Conservation (phyloP, 2,888 invertebrate genomes). For the Macropis europaea region DNA sequence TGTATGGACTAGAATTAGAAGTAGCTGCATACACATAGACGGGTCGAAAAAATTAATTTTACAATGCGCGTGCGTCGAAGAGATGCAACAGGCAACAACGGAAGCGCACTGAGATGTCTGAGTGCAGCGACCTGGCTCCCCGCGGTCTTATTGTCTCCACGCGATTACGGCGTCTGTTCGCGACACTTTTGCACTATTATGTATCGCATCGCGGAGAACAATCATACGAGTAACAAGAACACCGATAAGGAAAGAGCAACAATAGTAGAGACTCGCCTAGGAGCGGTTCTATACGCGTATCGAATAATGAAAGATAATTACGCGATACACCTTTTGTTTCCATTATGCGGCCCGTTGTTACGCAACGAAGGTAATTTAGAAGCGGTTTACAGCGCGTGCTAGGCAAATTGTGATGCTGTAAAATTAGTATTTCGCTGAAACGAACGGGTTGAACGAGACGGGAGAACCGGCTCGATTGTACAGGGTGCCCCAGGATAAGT, state of each 20-base stretch:
- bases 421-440: constrained; percentile 13
- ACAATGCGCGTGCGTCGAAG: not conserved
- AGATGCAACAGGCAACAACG: constrained; percentile 38
- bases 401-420: constrained; percentile 26
- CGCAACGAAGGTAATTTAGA: constrained; percentile 5
- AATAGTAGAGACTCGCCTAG: not conserved
- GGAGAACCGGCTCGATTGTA: not conserved
- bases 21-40: no score
- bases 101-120: constrained; percentile 53
- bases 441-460: not conserved
- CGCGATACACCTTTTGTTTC: constrained; percentile 31
- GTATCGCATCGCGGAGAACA: constrained; percentile 10
- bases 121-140: constrained; percentile 19
- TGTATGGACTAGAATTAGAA: no score
- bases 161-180: constrained; percentile 41
- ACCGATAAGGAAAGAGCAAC: constrained; percentile 25
- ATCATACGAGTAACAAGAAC: constrained; percentile 43
- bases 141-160: constrained; percentile 49
- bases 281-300: constrained; percentile 1
- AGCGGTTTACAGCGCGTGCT: constrained; percentile 17
- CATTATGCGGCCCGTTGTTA: not conserved
- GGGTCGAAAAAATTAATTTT: no score
- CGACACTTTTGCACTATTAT: constrained; percentile 9
- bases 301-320: constrained; percentile 38
- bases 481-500: not conserved